Base-by-base conservation (phyloP, 37 sponge, comb jelly and placozoan genomes). In the Spongilla lacustris region DNA sequence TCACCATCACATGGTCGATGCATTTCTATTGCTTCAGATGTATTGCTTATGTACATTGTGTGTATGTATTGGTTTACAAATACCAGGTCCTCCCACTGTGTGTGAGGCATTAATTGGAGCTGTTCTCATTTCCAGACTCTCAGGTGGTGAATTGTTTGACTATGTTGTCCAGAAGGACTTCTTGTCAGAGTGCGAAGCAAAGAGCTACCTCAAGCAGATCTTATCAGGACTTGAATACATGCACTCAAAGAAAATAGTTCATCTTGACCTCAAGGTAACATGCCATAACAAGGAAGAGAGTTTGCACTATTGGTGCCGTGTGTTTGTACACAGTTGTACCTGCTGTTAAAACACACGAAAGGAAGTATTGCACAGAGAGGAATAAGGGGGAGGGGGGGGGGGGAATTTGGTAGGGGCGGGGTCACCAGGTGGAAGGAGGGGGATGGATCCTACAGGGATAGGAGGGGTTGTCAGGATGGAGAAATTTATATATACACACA, bases 91-190 rank as follows among this genome's bases (percentile, higher is more conserved):
- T 41, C 41, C 41, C 41, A 41, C 41, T 41, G 6, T 41, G n/a
- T n/a, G n/a, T 41, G 6, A 41, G 41, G 77, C 48, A 31, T 48
- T 19, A 0, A 36, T 82, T 8, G 22, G 4, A 67, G 14, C 25
- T 32, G 12, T 28, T 22, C 10, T 35, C 17, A 8, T 46, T 12
- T 85, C 0, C 81, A 96, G 96, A 50, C 48, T 93, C 14, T 50
- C 78, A n/a, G 96, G 96, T 58, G 94, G 96, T 34, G 96, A 96
- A 58, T 80, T 96, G 75, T 96, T 96, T 80, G 96, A 93, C 72
- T 91, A 91, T 66, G 78, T 94, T 36, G 85, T 85, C 14, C 72
- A 87, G 36, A 93, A 94, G 85, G 96, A 96, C 21, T 90, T 75
- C 50, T 67, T 96, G 2, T 49, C 79, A 0, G 96, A 96, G 72